Conservation (phyloP, 2,888 invertebrate genomes). For the Pyrgus malvae region DNA sequence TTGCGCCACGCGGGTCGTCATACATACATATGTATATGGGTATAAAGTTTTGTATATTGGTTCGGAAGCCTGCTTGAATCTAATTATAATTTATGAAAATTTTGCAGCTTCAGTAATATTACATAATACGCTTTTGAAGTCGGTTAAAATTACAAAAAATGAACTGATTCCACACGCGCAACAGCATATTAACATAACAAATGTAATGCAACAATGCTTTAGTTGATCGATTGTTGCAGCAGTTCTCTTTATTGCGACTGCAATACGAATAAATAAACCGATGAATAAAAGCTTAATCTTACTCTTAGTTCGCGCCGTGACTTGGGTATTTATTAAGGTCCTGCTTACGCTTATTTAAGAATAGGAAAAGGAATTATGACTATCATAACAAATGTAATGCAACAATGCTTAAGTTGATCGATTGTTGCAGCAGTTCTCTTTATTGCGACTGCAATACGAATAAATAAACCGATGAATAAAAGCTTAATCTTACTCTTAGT, state of each 20-base stretch:
- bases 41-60: too few relatives aligned
- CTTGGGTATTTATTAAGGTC: neutral
- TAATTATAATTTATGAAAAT: too few relatives aligned
- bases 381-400: neutral
- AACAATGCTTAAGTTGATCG: constrained; percentile 16
- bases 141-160: neutral
- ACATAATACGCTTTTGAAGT: too few relatives aligned
- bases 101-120: too few relatives aligned
- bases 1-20: too few relatives aligned
- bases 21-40: too few relatives aligned
- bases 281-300: constrained; percentile 19
- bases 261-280: constrained; percentile 17
- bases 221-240: constrained; percentile 20
- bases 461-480: constrained; percentile 18
- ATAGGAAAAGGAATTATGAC: neutral
- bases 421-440: constrained; percentile 15
- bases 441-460: constrained; percentile 16
- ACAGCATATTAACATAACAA: neutral
- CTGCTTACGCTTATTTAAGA: neutral
- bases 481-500: constrained; percentile 14
- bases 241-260: constrained; percentile 13
- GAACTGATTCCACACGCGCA: neutral
- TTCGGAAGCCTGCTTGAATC: too few relatives aligned
- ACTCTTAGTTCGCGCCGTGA: neutral
- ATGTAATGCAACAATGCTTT: constrained; percentile 7